phyloP scores from a whole-genome alignment of 2,113 vertebrate genomes.

The Mastomys natalensis region DNA sequence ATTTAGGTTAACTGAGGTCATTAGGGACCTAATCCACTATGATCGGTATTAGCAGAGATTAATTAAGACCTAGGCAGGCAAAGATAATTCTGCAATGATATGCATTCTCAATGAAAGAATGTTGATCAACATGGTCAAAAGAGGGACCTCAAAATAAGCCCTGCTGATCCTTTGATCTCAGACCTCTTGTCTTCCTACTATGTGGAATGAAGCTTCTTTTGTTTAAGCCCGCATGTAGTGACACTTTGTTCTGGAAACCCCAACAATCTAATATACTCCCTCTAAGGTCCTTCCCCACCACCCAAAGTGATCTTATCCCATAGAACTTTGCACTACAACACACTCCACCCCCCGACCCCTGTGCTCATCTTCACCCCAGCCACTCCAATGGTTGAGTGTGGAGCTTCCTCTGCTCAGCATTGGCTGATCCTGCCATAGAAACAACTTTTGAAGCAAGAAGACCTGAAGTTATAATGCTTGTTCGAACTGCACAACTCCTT shows the following conservation, averaged over 20 bases:
- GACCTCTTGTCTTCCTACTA: background rate
- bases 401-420: background rate
- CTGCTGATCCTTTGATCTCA: background rate
- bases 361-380: background rate
- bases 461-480: background rate
- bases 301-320: background rate
- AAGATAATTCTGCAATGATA: background rate
- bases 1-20: background rate
- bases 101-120: background rate
- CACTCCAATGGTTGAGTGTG: background rate
- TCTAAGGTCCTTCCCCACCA: background rate
- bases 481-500: background rate
- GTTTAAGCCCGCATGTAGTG: background rate
- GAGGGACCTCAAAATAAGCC: background rate
- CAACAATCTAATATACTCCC: background rate
- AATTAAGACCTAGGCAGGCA: background rate
- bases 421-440: background rate
- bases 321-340: background rate
- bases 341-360: background rate
- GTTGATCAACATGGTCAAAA: background rate
- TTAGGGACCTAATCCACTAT: background rate
- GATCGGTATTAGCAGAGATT: background rate
- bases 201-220: background rate
- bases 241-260: background rate
- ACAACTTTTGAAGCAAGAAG: background rate